These are phyloP conservation scores for Microplitis deprimator DNA, from an alignment of 2,888 invertebrate genomes.

Conservation along the genomic window DNA sequence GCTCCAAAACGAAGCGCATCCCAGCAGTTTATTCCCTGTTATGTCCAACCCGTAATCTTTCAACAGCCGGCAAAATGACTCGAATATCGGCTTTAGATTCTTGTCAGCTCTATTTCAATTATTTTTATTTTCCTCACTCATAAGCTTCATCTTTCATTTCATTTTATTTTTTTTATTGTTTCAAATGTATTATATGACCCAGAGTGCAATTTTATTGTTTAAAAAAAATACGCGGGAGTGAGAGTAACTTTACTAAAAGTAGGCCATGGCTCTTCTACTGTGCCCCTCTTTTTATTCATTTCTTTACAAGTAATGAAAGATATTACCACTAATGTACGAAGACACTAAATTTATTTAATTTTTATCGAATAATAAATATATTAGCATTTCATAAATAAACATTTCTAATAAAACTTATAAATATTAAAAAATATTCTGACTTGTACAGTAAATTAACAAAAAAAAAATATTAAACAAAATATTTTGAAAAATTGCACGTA, in stretches of 20 bases:
- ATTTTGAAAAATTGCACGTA: too few species aligned
- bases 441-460: too few species aligned
- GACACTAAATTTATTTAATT: background rate
- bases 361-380: background rate
- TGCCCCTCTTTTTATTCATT: constrained; percentile 43
- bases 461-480: too few species aligned
- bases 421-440: too few species aligned
- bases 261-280: constrained; percentile 62
- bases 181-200: constrained; percentile 16
- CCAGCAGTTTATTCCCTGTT: constrained; percentile 18
- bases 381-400: background rate
- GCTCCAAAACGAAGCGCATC: constrained; percentile 41
- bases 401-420: too few species aligned
- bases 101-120: background rate
- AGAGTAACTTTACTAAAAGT: constrained; percentile 55
- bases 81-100: constrained; percentile 22
- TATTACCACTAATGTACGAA: background rate
- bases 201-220: constrained; percentile 11
- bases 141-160: background rate
- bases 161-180: background rate
- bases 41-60: constrained; percentile 37
- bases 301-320: background rate
- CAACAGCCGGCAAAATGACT: constrained; percentile 27
- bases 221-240: constrained; percentile 30
- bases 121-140: background rate